Evolutionary conservation across 2,113 vertebrate species (phyloP), one percentile per base, ranked within the genome.

Genomic region (Hepsetus odoe): DNA sequence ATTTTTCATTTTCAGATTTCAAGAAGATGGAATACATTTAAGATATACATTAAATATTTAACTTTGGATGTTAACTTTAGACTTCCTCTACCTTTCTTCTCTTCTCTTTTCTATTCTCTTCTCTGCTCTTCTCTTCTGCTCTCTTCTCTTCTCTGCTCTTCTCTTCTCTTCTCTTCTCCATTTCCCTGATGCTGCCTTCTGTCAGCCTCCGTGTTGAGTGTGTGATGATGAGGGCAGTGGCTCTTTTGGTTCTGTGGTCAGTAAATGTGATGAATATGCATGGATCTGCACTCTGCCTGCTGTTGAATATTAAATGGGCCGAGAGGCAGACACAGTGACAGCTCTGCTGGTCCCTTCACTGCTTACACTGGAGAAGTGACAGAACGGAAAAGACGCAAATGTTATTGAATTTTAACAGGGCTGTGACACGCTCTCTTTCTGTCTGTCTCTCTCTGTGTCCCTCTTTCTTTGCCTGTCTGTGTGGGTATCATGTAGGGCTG

Each of bases 251-350:
- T 51, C 32, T 53, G 42, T 64, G 32, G 26, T 35, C 44, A 55
- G 30, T 68, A 72, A 10, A 26, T 77, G 33, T 76, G 32, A 70
- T 78, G 65, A 82, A 79, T 82, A 74, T 79, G 42, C 64, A 78
- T 74, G 16, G 14, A 1, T 67, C 46, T 24, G 40, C 67, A 72
- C 42, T 16, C 58, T 28, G 10, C 53, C 66, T 79, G 56, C 51
- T 71, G 13, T 56, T 71, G n/a, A 71, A 68, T 72, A 80, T 80
- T 68, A 71, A 75, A 33, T 42, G 22, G 33, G 28, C 62, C 51
- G 62, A 30, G 65, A 62, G 14, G 12, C n/a, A 56, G 40, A 69
- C 9, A 22, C 40, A 18, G 32, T 72, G 76, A 38, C 26, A 20
- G 67, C 28, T 82, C 22, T 35, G 22, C 56, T 69, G 44, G n/a